Evolutionary conservation across 2,797 vertebrate genomes (phyloP), one percentile per base, ranked within the genome.

Genomic region (Triplophysa yarkandensis): DNA sequence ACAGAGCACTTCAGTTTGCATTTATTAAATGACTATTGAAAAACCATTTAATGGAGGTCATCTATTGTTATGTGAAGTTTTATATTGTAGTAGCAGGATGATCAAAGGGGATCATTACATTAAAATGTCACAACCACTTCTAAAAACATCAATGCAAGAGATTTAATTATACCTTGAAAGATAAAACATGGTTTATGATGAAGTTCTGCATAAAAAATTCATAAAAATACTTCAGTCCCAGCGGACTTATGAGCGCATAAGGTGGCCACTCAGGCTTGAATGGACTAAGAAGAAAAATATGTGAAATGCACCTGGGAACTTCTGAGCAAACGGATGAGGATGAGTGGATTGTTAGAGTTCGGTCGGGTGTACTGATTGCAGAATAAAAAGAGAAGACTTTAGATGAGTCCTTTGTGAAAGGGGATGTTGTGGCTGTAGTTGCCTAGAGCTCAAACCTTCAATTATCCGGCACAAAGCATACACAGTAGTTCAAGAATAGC

Each of bases 381-480:
- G 34, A 64, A 41, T 32, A 73, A 32, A 27, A 32, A 11, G 13
- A 61, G 27, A 71, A 27, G 50, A 39, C 52, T 55, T 50, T 6
- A 44, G 25, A 77, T 64, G 48, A 77, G 39, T 25, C 67, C 23
- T 58, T 57, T 78, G 70, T 50, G n/a, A 54, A 60, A 6, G 1
- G 52, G 32, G 7, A 41, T 23, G 34, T 60, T 46, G 1, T 11
- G 52, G 63, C 27, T 60, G 21, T 66, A 50, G 39, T 48, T 25
- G 28, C 16, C 39, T 19, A 7, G 2, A 71, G 68, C 52, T 48
- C 61, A 65, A 43, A 25, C 57, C 64, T 50, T 39, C 64, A 78
- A 68, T 74, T 74, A 74, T 69, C 64, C 50, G 11, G 25, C n/a
- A 58, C 32, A 63, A 69, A 41, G 50, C 30, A 54, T 19, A 54